Evolutionary conservation across 2,888 invertebrate species (phyloP).

Genomic region (Ophioninae sp.): DNA sequence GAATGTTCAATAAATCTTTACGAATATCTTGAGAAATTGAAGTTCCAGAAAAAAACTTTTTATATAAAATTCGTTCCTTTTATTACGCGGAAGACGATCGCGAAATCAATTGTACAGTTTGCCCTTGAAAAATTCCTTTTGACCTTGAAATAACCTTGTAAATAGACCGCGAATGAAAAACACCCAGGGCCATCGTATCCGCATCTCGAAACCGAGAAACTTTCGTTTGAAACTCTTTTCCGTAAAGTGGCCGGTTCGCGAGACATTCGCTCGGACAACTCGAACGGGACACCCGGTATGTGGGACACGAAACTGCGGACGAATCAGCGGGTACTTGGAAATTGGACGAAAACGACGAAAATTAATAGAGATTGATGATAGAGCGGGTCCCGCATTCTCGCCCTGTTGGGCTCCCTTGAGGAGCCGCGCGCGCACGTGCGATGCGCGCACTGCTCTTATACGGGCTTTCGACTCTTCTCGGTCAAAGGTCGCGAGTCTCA

Average conservation of each 20-base stretch:
- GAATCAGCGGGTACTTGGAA: conserved; percentile 52
- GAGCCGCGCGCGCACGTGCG: neutral
- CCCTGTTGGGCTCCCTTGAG: neutral
- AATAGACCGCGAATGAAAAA: neutral
- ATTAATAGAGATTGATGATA: conserved; percentile 70
- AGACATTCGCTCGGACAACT: neutral
- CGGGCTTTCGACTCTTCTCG: conserved; percentile 12
- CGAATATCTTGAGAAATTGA: neutral
- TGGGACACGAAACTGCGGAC: conserved; percentile 12
- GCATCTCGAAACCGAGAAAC: neutral
- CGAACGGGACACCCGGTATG: conserved; percentile 8
- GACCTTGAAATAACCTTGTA: neutral
- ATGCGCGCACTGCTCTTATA: neutral
- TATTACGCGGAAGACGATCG: neutral
- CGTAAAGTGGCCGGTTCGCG: neutral
- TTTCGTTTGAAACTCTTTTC: neutral
- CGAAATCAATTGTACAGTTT: neutral
- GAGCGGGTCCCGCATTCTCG: conserved; percentile 66
- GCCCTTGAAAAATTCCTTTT: neutral
- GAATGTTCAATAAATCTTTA: neutral
- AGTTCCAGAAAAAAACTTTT: neutral
- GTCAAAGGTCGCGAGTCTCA: neutral
- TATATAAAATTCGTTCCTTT: neutral
- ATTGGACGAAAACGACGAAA: conserved; percentile 68
- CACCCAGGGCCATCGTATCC: neutral